phyloP scores from a whole-genome alignment of 2,797 vertebrate species.

The Diplodus sargus region DNA sequence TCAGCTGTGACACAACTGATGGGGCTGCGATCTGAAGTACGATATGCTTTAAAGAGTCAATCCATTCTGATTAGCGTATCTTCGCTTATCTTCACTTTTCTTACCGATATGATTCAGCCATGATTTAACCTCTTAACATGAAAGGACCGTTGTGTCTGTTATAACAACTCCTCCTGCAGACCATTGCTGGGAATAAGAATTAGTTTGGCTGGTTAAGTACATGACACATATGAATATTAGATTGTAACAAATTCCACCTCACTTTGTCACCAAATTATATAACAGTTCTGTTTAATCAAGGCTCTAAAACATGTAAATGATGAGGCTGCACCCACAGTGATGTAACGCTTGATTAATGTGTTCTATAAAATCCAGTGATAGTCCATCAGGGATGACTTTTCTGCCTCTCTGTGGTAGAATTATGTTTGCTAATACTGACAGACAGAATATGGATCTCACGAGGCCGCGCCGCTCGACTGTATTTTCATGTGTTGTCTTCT shows the following conservation, averaged over 20 bases:
- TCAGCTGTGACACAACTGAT: not conserved
- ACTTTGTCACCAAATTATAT: slow-evolving; percentile 4
- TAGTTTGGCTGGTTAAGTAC: not conserved
- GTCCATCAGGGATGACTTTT: not conserved
- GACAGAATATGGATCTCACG: not conserved
- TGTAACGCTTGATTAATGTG: not conserved
- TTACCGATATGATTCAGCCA: not conserved
- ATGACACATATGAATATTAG: not conserved
- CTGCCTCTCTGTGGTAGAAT: too few species aligned
- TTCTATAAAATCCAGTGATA: not conserved
- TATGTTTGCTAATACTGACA: not conserved
- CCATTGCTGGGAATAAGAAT: not conserved
- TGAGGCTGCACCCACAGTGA: not conserved
- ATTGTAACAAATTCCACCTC: slow-evolving; percentile 12
- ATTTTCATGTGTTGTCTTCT: not conserved
- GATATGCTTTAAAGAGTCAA: not conserved
- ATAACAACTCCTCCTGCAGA: not conserved
- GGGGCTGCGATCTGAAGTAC: not conserved
- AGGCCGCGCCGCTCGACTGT: slow-evolving; percentile 57
- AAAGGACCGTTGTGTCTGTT: not conserved
- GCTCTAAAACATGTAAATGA: not conserved
- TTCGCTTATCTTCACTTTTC: not conserved
- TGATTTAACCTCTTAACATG: not conserved
- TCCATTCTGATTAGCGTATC: not conserved
- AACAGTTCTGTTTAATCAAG: not conserved